Conservation (phyloP, 2,888 invertebrate species). For the Trilocha varians region DNA sequence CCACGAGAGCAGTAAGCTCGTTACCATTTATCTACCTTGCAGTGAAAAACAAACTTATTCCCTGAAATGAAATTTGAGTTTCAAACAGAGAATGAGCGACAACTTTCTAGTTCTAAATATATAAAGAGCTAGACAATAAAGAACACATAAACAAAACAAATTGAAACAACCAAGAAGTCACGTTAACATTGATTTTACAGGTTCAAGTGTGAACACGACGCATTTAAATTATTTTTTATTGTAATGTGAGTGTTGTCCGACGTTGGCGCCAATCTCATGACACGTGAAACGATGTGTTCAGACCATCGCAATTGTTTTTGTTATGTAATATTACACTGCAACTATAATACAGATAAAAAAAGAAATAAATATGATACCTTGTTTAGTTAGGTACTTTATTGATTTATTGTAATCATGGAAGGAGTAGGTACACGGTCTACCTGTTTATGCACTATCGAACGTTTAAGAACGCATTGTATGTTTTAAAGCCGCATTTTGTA, state of each 20-base stretch:
- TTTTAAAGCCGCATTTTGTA: too few relatives aligned
- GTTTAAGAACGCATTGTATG: too few relatives aligned
- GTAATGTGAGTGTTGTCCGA: constrained; percentile 42
- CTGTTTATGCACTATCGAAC: too few relatives aligned
- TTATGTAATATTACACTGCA: background rate
- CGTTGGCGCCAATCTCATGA: constrained; percentile 26
- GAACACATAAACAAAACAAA: constrained; percentile 22
- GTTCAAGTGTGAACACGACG: constrained; percentile 17
- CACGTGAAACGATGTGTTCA: background rate
- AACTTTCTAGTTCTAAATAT: background rate
- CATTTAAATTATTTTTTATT: constrained; percentile 37
- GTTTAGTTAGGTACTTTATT: background rate
- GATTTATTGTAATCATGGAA: too few relatives aligned
- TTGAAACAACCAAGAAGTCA: constrained; percentile 33
- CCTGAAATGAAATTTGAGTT: too few relatives aligned
- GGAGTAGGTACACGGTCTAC: too few relatives aligned
- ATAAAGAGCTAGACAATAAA: background rate
- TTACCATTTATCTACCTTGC: too few relatives aligned
- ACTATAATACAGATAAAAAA: background rate
- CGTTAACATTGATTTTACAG: constrained; percentile 30
- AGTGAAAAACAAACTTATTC: too few relatives aligned
- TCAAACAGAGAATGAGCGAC: too few relatives aligned
- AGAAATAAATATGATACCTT: background rate
- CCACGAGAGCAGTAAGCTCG: too few relatives aligned
- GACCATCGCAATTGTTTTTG: background rate